Base-by-base conservation (phyloP, 2,797 vertebrate species). In the Xiphorhynchus erythropygius region DNA sequence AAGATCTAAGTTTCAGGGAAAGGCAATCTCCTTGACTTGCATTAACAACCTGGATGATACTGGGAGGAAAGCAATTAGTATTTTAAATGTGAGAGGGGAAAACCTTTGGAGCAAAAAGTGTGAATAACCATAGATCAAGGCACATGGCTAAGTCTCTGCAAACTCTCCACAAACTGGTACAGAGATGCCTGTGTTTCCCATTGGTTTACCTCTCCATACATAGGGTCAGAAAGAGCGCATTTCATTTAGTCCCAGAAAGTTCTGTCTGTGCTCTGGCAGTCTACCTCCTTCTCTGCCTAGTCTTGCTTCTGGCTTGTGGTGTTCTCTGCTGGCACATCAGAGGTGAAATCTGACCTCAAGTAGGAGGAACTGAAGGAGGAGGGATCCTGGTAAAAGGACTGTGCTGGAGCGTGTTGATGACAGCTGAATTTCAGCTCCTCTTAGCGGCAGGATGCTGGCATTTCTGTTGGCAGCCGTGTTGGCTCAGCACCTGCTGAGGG, bases 341-440 rank as follows among this genome's bases (percentile, higher is more conserved):
- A n/a, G 63, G 16, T 37, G 76, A 69, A 78, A 67, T 33, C 13
- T 57, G 47, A 44, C 13, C 35, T 84, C 11, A 1, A 4, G 11
- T 1, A 28, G 42, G 47, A 73, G 24, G 21, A 77, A 3, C 52
- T 65, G 53, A n/a, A 63, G 52, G 53, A 53, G 65, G 63, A 68
- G 41, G 24, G 53, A 44, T 84, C 16, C 32, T 1, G 0, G 14
- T 27, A 52, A 18, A 22, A 3, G 10, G 32, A 3, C 10, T 13
- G 19, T 55, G 41, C 47, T 14, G 67, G 37, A 89, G 56, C 59
- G n/a, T 60, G 56, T 39, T 2, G 2, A 33, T 23, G 67, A 82
- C 33, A 55, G 35, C 41, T 84, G 92, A 86, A 42, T 79, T 84
- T 95, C 71, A 89, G 90, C 95, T 95, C 91, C 94, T 90, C 93